Evolutionary conservation across 1,140 invertebrate genomes (phyloP).

Genomic region (Agrypnia vestita): DNA sequence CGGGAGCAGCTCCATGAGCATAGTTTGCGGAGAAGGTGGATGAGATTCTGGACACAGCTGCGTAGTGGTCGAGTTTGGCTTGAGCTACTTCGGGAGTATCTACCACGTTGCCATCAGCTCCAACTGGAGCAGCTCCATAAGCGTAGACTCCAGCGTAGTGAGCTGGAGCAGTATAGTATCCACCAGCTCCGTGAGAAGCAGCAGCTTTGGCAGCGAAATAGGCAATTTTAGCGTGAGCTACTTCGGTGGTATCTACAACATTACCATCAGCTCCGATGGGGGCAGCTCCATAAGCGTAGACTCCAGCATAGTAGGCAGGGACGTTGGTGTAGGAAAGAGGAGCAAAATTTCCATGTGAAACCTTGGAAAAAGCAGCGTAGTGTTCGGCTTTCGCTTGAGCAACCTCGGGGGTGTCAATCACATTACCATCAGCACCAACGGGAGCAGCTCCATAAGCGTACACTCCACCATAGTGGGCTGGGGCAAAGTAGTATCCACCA

Average conservation of each 20-base stretch:
- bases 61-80: constrained; percentile 70
- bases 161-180: background rate
- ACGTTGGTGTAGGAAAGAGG: constrained; percentile 50
- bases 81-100: constrained; percentile 70
- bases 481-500: constrained; percentile 65
- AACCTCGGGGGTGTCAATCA: constrained; percentile 71
- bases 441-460: constrained; percentile 44
- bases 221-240: constrained; percentile 64
- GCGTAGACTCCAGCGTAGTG: constrained; percentile 34
- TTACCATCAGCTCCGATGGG: constrained; percentile 60
- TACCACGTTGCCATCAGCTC: constrained; percentile 53
- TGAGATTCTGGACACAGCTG: constrained; percentile 62
- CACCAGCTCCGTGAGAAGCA: constrained; percentile 2
- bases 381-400: constrained; percentile 70
- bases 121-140: constrained; percentile 43
- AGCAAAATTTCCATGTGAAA: constrained; percentile 55
- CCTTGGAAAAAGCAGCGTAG: constrained; percentile 62
- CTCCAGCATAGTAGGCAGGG: constrained; percentile 46
- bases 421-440: constrained; percentile 59
- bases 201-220: constrained; percentile 63
- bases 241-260: constrained; percentile 66
- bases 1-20: constrained; percentile 59
- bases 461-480: constrained; percentile 55
- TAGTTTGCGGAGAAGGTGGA: constrained; percentile 55
- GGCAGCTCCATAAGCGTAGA: constrained; percentile 62